Conservation (phyloP, 2,113 vertebrate species). For the Macquaria australasica region DNA sequence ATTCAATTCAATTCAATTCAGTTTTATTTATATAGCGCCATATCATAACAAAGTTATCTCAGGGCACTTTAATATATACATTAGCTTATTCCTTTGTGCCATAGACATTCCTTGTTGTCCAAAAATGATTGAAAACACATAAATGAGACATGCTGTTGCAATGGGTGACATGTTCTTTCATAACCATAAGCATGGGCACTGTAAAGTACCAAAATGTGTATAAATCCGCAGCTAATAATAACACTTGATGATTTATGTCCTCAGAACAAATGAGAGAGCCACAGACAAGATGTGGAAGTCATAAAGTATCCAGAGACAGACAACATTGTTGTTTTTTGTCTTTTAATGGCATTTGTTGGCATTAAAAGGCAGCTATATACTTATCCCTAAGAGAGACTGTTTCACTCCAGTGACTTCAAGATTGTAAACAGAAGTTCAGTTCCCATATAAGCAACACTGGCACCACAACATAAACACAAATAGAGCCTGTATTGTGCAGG, state of each 20-base stretch:
- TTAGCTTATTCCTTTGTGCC: not conserved
- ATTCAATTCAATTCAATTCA: too few species aligned
- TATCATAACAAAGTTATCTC: too few species aligned
- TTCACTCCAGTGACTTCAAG: constrained; percentile 53
- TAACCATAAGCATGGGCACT: not conserved
- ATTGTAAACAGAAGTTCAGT: constrained; percentile 64
- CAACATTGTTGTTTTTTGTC: constrained; percentile 5
- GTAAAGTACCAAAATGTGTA: not conserved
- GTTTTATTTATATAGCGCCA: too few species aligned
- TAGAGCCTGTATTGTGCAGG: constrained; percentile 30
- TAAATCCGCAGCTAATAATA: constrained; percentile 6
- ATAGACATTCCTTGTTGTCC: not conserved
- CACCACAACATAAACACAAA: constrained; percentile 45
- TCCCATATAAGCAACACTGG: constrained; percentile 27
- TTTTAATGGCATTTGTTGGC: constrained; percentile 44
- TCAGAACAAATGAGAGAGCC: not conserved
- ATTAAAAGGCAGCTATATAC: constrained; percentile 35
- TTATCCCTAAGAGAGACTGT: constrained; percentile 35
- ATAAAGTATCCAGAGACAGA: not conserved
- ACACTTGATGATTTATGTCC: not conserved
- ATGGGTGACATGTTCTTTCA: not conserved
- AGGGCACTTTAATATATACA: too few species aligned
- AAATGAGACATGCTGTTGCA: not conserved
- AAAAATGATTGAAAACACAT: not conserved
- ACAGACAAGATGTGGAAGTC: not conserved